These are phyloP conservation scores for Drosophila saltans DNA, from an alignment of 1,140 invertebrate genomes.

Conservation along the genomic window DNA sequence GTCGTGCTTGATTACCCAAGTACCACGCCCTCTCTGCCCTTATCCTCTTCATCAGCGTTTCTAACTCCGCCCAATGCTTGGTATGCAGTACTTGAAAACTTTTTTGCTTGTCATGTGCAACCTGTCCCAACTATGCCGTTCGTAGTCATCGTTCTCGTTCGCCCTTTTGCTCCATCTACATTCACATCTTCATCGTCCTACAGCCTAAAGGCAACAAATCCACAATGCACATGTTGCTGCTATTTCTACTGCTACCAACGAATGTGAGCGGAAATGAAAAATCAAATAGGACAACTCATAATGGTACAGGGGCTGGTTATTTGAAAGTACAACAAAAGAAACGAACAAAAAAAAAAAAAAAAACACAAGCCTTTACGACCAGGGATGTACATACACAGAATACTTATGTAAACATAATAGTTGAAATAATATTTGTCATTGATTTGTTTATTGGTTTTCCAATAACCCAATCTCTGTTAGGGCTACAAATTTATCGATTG, in stretches of 20 bases:
- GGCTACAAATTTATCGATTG: background rate
- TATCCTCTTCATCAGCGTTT: background rate
- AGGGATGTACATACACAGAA: conserved; percentile 25
- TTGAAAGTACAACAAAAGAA: background rate
- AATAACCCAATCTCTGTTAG: too few relatives aligned
- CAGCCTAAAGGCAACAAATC: conserved; percentile 73
- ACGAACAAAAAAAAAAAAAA: background rate
- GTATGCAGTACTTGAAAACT: conserved; percentile 68
- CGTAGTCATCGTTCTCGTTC: conserved; percentile 42
- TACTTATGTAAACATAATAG: conserved; percentile 15
- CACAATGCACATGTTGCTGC: conserved; percentile 71
- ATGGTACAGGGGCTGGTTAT: conserved; percentile 43
- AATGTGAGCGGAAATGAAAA: conserved; percentile 70
- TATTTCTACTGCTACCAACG: conserved; percentile 15
- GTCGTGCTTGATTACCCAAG: conserved; percentile 75
- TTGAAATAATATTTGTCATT: background rate
- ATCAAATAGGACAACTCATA: conserved; percentile 78
- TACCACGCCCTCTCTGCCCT: conserved; percentile 26
- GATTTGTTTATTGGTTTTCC: background rate
- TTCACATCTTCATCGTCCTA: conserved; percentile 39
- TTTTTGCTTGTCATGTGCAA: conserved; percentile 77
- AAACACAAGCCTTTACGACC: background rate
- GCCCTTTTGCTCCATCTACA: conserved; percentile 14
- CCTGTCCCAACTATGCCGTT: conserved; percentile 67
- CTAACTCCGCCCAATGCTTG: background rate